Conservation (phyloP, 2,797 vertebrate genomes). For the Falco columbarius region DNA sequence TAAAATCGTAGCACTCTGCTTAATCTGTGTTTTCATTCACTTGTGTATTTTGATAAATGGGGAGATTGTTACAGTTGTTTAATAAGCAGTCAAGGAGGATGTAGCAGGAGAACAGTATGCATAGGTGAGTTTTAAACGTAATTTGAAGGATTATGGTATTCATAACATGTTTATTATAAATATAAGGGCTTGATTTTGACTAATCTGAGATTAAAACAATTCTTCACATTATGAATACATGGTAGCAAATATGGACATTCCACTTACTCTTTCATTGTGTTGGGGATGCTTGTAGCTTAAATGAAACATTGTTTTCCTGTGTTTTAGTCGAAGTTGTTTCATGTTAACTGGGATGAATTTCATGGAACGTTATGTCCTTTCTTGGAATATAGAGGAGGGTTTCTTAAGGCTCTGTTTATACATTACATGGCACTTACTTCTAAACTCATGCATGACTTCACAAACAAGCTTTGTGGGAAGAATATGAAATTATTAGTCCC, state of each 20-base stretch:
- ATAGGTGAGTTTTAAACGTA: not conserved
- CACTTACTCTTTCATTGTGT: not conserved
- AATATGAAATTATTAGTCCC: not conserved
- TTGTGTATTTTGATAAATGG: not conserved
- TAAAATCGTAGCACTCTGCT: not conserved
- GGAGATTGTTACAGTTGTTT: not conserved
- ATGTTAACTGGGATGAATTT: not conserved
- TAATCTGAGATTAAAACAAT: not conserved
- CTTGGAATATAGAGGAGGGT: not conserved
- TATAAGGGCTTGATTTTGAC: not conserved
- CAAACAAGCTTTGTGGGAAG: not conserved
- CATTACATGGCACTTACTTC: not conserved
- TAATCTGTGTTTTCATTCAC: not conserved
- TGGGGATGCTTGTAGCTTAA: not conserved
- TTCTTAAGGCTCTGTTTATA: slow-evolving; percentile 31
- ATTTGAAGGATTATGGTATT: not conserved
- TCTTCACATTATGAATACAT: not conserved
- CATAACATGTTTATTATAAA: not conserved
- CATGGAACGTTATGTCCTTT: not conserved
- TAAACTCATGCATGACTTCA: not conserved
- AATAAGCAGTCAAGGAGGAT: not conserved
- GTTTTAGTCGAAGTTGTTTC: not conserved
- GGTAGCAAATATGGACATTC: not conserved
- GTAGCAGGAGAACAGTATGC: not conserved
- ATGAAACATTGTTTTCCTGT: not conserved